Base-by-base conservation (phyloP, 2,113 vertebrate species). In the Scortum barcoo region DNA sequence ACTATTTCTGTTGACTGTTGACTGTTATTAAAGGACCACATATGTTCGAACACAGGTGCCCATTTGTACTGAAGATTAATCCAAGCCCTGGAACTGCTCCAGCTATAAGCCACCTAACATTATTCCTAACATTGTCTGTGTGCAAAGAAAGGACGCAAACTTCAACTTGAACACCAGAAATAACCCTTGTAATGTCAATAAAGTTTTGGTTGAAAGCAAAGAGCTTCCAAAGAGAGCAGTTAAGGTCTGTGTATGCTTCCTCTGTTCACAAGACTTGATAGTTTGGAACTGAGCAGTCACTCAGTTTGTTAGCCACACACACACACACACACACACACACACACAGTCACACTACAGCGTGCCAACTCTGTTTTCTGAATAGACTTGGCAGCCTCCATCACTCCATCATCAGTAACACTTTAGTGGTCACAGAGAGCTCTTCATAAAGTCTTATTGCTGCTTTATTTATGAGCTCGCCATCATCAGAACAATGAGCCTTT, bases 401-500 rank as follows among this genome's bases (percentile, higher is more conserved):
- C 30, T 74, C 68, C 71, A 80, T 86, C 84, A 87, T 85, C 87
- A 87, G 84, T 62, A 92, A 85, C 90, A 87, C 83, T 89, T 89
- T 84, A 82, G 74, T 87, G 77, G 77, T 78, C 88, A 82, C 76
- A 69, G 61, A 70, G 81, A 75, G 58, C 84, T 91, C 86, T 89
- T 90, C 84, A 80, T 88, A 78, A 93, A 91, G 76, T 88, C 76
- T 83, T 65, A 90, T 78, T 86, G 65, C 69, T 12, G 65, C 40
- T 54, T 88, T 90, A 88, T 93, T 92, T 91, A 93, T 89, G 86
- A 85, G 82, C 72, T 48, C 33, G 22, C 80, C 69, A 14, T 66
- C 76, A 60, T 88, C 68, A 65, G 66, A 79, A 92, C 90, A 92
- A 85, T 83, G 87, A 89, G 86, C 74, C 86, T 88, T 92, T 91